These are phyloP conservation scores for Aricia artaxerxes DNA, from an alignment of 2,888 invertebrate genomes.

Conservation along the genomic window DNA sequence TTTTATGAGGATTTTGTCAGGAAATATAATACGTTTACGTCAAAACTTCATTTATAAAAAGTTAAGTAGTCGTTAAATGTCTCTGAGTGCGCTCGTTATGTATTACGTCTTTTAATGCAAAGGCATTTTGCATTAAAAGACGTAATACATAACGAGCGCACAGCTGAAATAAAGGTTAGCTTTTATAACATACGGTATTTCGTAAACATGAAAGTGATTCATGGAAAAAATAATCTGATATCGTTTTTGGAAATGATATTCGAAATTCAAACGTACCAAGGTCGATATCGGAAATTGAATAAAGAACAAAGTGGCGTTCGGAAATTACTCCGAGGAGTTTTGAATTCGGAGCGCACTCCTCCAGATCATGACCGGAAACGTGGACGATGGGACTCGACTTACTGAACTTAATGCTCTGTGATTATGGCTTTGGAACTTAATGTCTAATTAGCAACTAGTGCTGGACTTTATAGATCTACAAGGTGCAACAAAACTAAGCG, in stretches of 20 bases:
- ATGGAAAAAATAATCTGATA: constrained; percentile 22
- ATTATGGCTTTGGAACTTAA: not conserved
- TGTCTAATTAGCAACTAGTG: not conserved
- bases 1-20: too few relatives aligned
- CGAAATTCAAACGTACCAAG: constrained; percentile 58
- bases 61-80: too few relatives aligned
- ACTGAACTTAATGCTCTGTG: not conserved
- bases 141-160: too few relatives aligned
- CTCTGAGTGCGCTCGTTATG: too few relatives aligned
- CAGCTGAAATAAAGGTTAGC: not conserved
- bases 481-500: too few relatives aligned
- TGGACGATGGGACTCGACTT: constrained; percentile 63
- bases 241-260: constrained; percentile 38
- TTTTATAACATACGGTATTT: not conserved
- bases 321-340: constrained; percentile 77
- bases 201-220: constrained; percentile 1
- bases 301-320: constrained; percentile 79
- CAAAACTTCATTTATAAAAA: not conserved
- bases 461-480: not conserved
- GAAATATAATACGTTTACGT: not conserved
- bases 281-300: constrained; percentile 78
- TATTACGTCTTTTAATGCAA: not conserved
- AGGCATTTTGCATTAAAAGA: too few relatives aligned
- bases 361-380: constrained; percentile 76
- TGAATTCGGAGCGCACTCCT: constrained; percentile 63